A percentile compares a stretch with the other conserved stretches of the same genome.
phyloP scores from a whole-genome alignment of 2,888 invertebrate species.

The Criorhina ranunculi region DNA sequence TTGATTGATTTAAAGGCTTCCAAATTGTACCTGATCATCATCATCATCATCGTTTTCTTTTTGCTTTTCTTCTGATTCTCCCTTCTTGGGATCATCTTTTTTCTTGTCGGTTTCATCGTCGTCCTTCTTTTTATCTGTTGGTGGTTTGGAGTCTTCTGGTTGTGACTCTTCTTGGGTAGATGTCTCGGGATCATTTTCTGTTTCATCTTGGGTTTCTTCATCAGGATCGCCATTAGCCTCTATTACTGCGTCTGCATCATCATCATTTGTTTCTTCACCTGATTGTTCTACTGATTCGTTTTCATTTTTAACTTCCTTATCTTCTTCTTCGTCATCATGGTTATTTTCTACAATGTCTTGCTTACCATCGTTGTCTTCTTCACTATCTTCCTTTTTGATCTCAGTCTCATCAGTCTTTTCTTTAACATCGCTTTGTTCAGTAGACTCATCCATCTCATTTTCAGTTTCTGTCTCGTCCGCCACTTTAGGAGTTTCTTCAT shows the following conservation, averaged over 20 bases:
- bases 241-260: slow-evolving; percentile 45
- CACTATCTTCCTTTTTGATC: slow-evolving; percentile 50
- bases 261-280: slow-evolving; percentile 67
- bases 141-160: neutral
- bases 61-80: slow-evolving; percentile 22
- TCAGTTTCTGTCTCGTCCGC: neutral
- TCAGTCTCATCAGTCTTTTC: slow-evolving; percentile 53
- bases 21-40: slow-evolving; percentile 84
- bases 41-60: slow-evolving; percentile 80
- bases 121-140: slow-evolving; percentile 20
- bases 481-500: slow-evolving; percentile 1
- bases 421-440: slow-evolving; percentile 43
- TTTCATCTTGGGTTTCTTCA: slow-evolving; percentile 17
- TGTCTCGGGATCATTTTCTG: slow-evolving; percentile 17
- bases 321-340: slow-evolving; percentile 60
- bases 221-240: slow-evolving; percentile 31
- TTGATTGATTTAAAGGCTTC: slow-evolving; percentile 81
- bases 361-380: slow-evolving; percentile 68
- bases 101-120: slow-evolving; percentile 47
- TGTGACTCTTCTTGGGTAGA: slow-evolving; percentile 9
- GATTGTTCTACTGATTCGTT: slow-evolving; percentile 53
- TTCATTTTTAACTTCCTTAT: slow-evolving; percentile 66
- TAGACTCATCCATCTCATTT: slow-evolving; percentile 33
- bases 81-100: slow-evolving; percentile 35
- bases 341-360: slow-evolving; percentile 58